Evolutionary conservation across 1,140 invertebrate genomes (phyloP).

Genomic region (Drosophila arawakana): DNA sequence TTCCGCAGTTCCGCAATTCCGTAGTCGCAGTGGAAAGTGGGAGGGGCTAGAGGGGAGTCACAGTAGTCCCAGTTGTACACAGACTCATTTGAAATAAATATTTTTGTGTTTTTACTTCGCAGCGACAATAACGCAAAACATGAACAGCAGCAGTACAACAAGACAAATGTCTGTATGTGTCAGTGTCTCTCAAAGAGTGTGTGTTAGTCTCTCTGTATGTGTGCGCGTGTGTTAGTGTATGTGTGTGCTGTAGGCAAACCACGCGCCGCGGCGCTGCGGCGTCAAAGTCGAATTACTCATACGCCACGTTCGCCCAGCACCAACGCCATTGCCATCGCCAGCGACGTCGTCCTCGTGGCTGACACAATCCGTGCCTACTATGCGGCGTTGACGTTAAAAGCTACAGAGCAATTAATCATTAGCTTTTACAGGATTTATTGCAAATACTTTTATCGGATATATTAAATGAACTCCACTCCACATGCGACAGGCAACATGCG

Average conservation of each 20-base stretch:
- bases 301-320: conserved; percentile 65
- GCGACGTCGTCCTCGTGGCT: conserved; percentile 42
- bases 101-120: conserved; percentile 81
- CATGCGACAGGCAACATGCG: conserved; percentile 16
- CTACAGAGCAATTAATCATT: conserved; percentile 83
- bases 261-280: conserved; percentile 73
- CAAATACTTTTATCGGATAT: conserved; percentile 83
- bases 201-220: conserved; percentile 22
- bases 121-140: conserved; percentile 82
- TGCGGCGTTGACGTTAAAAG: conserved; percentile 81
- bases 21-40: conserved; percentile 21
- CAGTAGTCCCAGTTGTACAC: conserved; percentile 71
- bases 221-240: conserved; percentile 25
- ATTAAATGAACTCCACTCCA: conserved; percentile 82
- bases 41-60: background rate
- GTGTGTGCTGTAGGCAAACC: conserved; percentile 70
- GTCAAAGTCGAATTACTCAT: conserved; percentile 82
- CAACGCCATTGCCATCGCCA: background rate
- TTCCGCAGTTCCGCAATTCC: conserved; percentile 65
- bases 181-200: background rate
- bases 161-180: conserved; percentile 64
- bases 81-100: conserved; percentile 83
- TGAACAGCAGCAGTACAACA: conserved; percentile 61
- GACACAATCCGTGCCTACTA: conserved; percentile 80
- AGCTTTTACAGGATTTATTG: conserved; percentile 83